Evolutionary conservation across 2,797 vertebrate species (phyloP), one percentile per base, ranked within the genome.

Genomic region (Arnoldichthys spilopterus): DNA sequence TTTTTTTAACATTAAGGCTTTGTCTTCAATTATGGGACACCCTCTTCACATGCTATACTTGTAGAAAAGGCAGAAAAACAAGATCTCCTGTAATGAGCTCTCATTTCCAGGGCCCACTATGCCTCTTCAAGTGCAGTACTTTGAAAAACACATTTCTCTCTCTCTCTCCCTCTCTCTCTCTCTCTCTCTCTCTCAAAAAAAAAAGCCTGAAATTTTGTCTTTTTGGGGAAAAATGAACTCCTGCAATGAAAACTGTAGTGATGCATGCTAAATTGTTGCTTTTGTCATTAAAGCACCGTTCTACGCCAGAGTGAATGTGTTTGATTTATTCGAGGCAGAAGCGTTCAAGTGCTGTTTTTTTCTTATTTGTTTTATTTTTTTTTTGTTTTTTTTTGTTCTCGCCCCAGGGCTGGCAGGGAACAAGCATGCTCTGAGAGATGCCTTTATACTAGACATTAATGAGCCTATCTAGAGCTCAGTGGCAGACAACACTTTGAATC

Each of bases 391-490:
- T 47, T 4, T 32, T 26, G 15, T 26, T 45, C 28, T 32, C 47
- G 32, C 67, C 67, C 26, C 67, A 61, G 68, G 37, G 24, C 28
- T 2, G 74, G 40, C n/a, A 22, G 66, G 54, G 54, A 45, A 18
- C 22, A 73, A 73, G 24, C 37, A 30, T 43, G 40, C 24, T 32
- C 51, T 49, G 28, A 69, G 26, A 61, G 26, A 69, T 68, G 47
- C 43, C 72, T 58, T 78, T 75, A 40, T 53, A 68, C 12, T 26
- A 51, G 43, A 74, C 20, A 37, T 37, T 81, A 81, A 79, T 67
- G 73, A 82, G 74, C 51, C 9, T 28, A 71, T 58, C 18, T 32
- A n/a, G 22, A 71, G 26, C 49, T 53, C 30, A 12, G 51, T 22
- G 58, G 43, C 54, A 62, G 49, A 72, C 18, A 18, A 58, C 49